Evolutionary conservation across 2,113 vertebrate genomes (phyloP), one percentile per base, ranked within the genome.

Genomic region (Tupaia chinensis): DNA sequence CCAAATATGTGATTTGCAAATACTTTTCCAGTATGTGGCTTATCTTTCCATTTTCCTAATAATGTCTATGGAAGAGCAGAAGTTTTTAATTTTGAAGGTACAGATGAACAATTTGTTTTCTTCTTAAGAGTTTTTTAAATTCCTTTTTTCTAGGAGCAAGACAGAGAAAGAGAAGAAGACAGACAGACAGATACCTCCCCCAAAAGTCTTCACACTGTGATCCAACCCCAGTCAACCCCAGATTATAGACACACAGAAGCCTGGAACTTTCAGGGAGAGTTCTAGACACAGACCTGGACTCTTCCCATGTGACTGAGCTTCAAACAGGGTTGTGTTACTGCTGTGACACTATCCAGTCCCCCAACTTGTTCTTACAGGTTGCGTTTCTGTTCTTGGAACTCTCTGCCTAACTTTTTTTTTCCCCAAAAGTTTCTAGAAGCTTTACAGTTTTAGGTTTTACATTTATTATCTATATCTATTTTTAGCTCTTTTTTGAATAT

Each of bases 11-110:
- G 29, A 95, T 69, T 93, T 88, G 2, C 20, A 77, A 95, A 34
- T 80, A 29, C 70, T 66, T 95, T 87, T 70, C 61, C 0, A 54
- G 29, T 82, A 69, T 74, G 29, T 83, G 17, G n/a, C 32, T 86
- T 91, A 53, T 69, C 79, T 83, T 95, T 92, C 82, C 80, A 79
- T 65, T 90, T 63, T 94, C n/a, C 76, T 78, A 87, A 93, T 2
- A 63, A 22, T 72, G 0, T 78, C 63, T 87, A 77, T 74, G 23
- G 44, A 85, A 84, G 44, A 89, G 61, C 1, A 70, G 29, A 88
- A 54, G 7, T 84, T 74, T 91, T 79, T 9, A 93, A 61, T 70
- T 84, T 77, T 60, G 14, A 87, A 9, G 5, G 29, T 82, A 2
- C 5, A 81, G 56, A 53, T 70, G 82, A 87, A 63, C 79, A 91